A percentile compares a stretch with the other conserved stretches of the same genome.
phyloP scores from a whole-genome alignment of 1,140 invertebrate genomes.

The Brachionus paranguensis region DNA sequence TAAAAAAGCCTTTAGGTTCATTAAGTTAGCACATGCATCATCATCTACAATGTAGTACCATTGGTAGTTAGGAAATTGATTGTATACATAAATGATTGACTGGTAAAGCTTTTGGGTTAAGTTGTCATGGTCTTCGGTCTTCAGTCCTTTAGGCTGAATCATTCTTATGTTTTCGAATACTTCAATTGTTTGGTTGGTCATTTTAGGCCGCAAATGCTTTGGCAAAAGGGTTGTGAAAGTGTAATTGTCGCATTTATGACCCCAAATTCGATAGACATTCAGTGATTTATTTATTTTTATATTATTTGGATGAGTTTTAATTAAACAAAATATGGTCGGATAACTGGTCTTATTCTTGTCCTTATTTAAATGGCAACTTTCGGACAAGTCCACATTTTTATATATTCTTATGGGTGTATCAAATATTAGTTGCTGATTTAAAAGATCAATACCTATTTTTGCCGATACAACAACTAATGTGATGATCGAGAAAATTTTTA shows the following conservation, averaged over 20 bases:
- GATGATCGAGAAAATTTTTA: background rate
- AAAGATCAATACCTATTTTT: no score
- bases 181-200: background rate
- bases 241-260: conserved; percentile 18
- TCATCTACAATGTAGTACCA: conserved; percentile 93
- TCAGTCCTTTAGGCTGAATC: background rate
- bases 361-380: background rate
- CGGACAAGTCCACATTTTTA: background rate
- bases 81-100: conserved; percentile 55
- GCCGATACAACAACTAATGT: no score
- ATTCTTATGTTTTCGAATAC: background rate
- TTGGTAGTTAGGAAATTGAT: conserved; percentile 58
- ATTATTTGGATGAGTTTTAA: conserved; percentile 9
- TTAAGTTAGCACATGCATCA: conserved; percentile 70
- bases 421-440: background rate
- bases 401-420: background rate
- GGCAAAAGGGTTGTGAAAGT: background rate
- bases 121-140: background rate
- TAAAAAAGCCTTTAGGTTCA: conserved; percentile 55
- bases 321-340: background rate
- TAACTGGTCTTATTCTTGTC: background rate
- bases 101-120: background rate
- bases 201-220: background rate
- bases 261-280: background rate
- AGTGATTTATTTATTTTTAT: background rate